Conservation (phyloP, 2,797 vertebrate species). For the Peromyscus eremicus region DNA sequence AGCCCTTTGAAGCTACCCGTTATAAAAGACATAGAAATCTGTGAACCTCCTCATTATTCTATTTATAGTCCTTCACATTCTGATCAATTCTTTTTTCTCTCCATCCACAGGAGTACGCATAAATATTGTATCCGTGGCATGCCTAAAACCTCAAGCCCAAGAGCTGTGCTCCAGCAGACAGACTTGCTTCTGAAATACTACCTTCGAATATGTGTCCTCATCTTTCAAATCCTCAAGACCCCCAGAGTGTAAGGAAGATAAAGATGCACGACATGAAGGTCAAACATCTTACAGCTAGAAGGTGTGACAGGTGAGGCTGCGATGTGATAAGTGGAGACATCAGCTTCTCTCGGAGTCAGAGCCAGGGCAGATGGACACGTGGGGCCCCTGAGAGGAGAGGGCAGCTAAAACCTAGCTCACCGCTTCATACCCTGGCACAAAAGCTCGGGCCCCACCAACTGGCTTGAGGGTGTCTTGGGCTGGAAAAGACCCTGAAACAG, state of each 20-base stretch:
- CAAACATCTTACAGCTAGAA: not conserved
- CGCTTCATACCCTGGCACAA: not conserved
- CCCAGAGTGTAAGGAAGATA: not conserved
- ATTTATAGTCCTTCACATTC: constrained; percentile 29
- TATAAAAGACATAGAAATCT: not conserved
- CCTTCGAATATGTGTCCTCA: not conserved
- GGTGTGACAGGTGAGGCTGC: not conserved
- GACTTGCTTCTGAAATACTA: constrained; percentile 3
- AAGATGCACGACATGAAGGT: not conserved
- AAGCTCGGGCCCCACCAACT: not conserved
- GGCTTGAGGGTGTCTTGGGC: not conserved
- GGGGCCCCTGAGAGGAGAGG: fast-evolving
- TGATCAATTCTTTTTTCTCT: constrained; percentile 12
- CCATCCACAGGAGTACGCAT: not conserved
- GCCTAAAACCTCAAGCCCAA: constrained; percentile 31
- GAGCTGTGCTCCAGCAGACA: not conserved
- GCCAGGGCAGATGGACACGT: fast-evolving
- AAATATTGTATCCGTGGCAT: not conserved
- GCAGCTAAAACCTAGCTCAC: not conserved
- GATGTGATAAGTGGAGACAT: not conserved
- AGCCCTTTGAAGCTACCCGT: constrained; percentile 7
- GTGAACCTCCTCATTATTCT: not conserved
- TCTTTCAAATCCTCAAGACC: not conserved
- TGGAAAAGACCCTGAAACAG: not conserved
- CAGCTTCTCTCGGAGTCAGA: not conserved